Evolutionary conservation across 2,888 invertebrate genomes (phyloP), one percentile per base, ranked within the genome.

Genomic region (Seira sanloemensis): DNA sequence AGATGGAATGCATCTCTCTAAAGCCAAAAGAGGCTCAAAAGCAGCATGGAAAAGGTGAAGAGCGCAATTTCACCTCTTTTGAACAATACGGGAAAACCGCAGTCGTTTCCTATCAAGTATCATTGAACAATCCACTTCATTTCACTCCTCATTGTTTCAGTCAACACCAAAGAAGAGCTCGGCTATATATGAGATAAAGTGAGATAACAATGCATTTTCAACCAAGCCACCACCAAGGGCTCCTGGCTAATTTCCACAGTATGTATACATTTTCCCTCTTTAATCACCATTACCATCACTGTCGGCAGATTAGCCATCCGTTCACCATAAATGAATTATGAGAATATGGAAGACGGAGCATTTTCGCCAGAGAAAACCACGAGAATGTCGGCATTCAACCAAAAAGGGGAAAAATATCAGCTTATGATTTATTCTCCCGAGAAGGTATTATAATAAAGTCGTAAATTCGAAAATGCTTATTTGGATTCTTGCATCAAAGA

Each of bases 91-190:
- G n/a, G 68, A 68, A 25, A 25, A 25, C 23, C 7, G 16, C n/a
- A 23, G 24, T 68, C 68, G 7, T 19, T 69, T 24, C 69, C 19
- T 25, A 27, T 69, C 19, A 7, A 16, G 16, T 69, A 12, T 69
- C 27, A 67, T 66, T 66, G 67, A 67, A 25, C 23, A 18, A 66
- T 66, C 67, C 37, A 37, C 37, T 37, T 37, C 37, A 37, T 37
- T 12, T 37, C n/a, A 37, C 12, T 37, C 37, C n/a, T n/a, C 37
- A 37, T 37, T 37, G 37, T 37, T 37, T 12, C 37, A 37, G 5
- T 37, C 37, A 37, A 37, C 37, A 37, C 37, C 37, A 37, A 12
- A 37, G 37, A 12, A 37, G 12, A 37, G 7, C 37, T n/a, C n/a
- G n/a, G n/a, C n/a, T n/a, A n/a, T n/a, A n/a, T n/a, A n/a, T 9